These are phyloP conservation scores for Limnephilus marmoratus DNA, from an alignment of 2,888 invertebrate genomes.

Conservation along the genomic window DNA sequence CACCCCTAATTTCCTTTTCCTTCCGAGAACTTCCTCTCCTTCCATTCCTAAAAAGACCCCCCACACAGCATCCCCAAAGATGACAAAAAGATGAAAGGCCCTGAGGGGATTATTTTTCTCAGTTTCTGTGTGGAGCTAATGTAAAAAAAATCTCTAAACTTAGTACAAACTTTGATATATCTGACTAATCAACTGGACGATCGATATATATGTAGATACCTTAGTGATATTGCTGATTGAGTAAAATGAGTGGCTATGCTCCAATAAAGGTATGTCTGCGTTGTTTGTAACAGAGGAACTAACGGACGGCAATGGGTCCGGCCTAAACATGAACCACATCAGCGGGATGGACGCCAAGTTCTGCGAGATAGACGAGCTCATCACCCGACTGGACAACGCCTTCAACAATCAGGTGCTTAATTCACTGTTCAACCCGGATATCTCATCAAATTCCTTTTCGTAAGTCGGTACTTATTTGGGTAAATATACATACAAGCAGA, in stretches of 20 bases:
- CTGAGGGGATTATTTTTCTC: no score
- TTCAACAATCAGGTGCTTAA: slow-evolving; percentile 59
- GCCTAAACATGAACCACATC: slow-evolving; percentile 59
- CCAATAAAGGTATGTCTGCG: background rate
- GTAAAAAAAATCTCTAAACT: no score
- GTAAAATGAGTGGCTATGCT: background rate
- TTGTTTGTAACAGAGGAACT: slow-evolving; percentile 13
- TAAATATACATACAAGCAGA: no score
- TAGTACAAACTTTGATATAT: no score
- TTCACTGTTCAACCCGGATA: background rate
- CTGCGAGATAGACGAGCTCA: slow-evolving; percentile 68
- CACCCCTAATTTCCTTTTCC: no score
- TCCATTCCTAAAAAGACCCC: no score
- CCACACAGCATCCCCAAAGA: no score
- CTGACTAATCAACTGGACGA: no score
- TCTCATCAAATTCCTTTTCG: background rate
- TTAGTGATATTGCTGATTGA: background rate
- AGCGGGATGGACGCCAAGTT: slow-evolving; percentile 67
- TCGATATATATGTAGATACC: background rate
- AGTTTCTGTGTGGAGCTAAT: no score
- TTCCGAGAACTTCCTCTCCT: no score
- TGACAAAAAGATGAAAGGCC: no score
- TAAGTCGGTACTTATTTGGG: no score
- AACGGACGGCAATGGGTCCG: background rate
- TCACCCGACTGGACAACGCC: slow-evolving; percentile 69